Evolutionary conservation across 1,140 invertebrate species (phyloP).

Genomic region (Aradophagus sp.): DNA sequence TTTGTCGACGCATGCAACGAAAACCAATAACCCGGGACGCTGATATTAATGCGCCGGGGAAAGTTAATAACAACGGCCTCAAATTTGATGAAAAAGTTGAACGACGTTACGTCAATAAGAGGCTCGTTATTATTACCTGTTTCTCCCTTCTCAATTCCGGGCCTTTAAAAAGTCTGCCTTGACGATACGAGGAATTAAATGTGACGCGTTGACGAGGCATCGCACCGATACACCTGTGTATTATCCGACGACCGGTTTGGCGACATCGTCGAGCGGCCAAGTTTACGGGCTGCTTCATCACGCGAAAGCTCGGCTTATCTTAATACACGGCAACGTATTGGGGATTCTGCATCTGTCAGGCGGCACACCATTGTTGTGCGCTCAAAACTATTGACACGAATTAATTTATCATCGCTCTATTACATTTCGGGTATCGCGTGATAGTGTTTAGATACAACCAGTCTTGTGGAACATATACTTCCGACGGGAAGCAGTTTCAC

Average conservation of each 20-base stretch:
- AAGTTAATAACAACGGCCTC: too few relatives aligned
- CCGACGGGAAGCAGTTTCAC: too few relatives aligned
- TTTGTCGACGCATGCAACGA: slow-evolving; percentile 57
- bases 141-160: too few relatives aligned
- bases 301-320: slow-evolving; percentile 73
- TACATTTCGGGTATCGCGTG: too few relatives aligned
- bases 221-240: slow-evolving; percentile 62
- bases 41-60: slow-evolving; percentile 6
- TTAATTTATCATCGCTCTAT: slow-evolving; percentile 63
- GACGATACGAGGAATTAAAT: too few relatives aligned
- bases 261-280: slow-evolving; percentile 65
- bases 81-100: too few relatives aligned
- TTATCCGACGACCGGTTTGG: slow-evolving; percentile 71
- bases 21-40: slow-evolving; percentile 21
- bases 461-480: too few relatives aligned
- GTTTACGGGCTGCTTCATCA: slow-evolving; percentile 72
- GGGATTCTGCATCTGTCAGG: slow-evolving; percentile 64
- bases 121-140: too few relatives aligned
- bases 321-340: slow-evolving; percentile 71
- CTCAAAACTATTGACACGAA: slow-evolving; percentile 55
- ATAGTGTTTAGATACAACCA: too few relatives aligned
- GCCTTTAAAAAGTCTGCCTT: too few relatives aligned
- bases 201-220: too few relatives aligned
- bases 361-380: slow-evolving; percentile 61
- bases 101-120: too few relatives aligned